Conservation (phyloP, 2,888 invertebrate genomes). For the Beris morrisii region DNA sequence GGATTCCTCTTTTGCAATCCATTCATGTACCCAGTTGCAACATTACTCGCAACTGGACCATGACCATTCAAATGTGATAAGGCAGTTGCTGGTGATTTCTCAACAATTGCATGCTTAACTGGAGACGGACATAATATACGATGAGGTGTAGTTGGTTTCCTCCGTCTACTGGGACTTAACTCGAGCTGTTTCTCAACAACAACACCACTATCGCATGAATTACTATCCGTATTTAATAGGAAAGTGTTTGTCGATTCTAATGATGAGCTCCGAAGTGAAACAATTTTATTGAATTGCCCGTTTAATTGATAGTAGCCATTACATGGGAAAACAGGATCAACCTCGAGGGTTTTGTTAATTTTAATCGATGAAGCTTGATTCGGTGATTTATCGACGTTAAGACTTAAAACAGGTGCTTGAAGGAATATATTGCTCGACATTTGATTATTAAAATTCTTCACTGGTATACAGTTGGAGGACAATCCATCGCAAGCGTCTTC, state of each 20-base stretch:
- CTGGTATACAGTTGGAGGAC: conserved; percentile 23
- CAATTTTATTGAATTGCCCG: conserved; percentile 54
- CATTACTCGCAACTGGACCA: background rate
- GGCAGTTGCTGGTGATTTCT: conserved; percentile 34
- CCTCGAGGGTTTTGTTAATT: conserved; percentile 53
- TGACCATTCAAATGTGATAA: conserved; percentile 17
- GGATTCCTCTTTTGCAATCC: conserved; percentile 40
- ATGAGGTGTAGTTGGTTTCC: conserved; percentile 61
- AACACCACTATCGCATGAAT: conserved; percentile 56
- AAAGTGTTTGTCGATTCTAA: conserved; percentile 29
- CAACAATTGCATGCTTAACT: conserved; percentile 45
- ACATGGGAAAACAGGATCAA: conserved; percentile 50
- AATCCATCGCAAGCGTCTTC: conserved; percentile 43
- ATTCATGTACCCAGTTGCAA: conserved; percentile 31
- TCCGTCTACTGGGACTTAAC: conserved; percentile 44
- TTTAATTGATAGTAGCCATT: conserved; percentile 43
- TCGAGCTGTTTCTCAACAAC: conserved; percentile 46
- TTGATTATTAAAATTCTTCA: conserved; percentile 2
- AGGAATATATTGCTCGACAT: conserved; percentile 52
- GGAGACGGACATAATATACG: conserved; percentile 60
- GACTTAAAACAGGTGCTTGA: conserved; percentile 54
- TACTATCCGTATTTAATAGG: conserved; percentile 51
- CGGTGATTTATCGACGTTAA: conserved; percentile 54
- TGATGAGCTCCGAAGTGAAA: conserved; percentile 47
- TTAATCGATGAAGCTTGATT: conserved; percentile 55